Conservation (phyloP, 2,888 invertebrate genomes). For the Lochmaea crataegi region DNA sequence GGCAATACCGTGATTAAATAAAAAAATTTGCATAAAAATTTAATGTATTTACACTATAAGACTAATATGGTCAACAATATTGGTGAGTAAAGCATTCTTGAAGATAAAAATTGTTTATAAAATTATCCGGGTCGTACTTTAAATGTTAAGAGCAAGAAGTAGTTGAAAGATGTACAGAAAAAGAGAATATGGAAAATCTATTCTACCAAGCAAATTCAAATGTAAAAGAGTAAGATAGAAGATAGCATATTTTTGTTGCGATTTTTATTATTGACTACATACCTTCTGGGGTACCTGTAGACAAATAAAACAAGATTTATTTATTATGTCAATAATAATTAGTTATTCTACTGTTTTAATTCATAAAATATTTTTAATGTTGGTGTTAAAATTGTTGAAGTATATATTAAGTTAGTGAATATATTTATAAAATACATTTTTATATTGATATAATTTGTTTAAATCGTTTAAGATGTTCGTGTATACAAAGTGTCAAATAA, state of each 20-base stretch:
- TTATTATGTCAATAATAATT: slow-evolving; percentile 20
- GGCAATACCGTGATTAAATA: no score
- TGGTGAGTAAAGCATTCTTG: not conserved
- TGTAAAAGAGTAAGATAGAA: slow-evolving; percentile 37
- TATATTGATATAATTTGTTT: no score
- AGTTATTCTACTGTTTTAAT: not conserved
- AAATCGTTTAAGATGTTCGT: no score
- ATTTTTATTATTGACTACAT: slow-evolving; percentile 57
- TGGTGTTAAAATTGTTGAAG: no score
- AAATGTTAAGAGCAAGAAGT: slow-evolving; percentile 23
- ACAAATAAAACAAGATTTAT: slow-evolving; percentile 57
- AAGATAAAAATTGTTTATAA: not conserved
- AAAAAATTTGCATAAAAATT: not conserved
- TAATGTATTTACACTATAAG: not conserved
- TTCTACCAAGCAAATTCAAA: slow-evolving; percentile 44
- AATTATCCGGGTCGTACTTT: slow-evolving; percentile 9
- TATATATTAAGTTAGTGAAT: no score
- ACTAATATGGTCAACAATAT: not conserved
- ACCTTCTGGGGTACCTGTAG: slow-evolving; percentile 65
- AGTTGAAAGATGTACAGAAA: slow-evolving; percentile 19
- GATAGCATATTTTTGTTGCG: slow-evolving; percentile 50
- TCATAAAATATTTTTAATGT: not conserved
- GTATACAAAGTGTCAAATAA: no score
- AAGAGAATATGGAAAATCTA: slow-evolving; percentile 33
- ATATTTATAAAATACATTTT: no score